Percentiles rank a stretch among this genome's conserved stretches.
These are phyloP conservation scores for Phylloscopus whistleri DNA, from an alignment of 2,113 vertebrate genomes.

Conservation along the genomic window DNA sequence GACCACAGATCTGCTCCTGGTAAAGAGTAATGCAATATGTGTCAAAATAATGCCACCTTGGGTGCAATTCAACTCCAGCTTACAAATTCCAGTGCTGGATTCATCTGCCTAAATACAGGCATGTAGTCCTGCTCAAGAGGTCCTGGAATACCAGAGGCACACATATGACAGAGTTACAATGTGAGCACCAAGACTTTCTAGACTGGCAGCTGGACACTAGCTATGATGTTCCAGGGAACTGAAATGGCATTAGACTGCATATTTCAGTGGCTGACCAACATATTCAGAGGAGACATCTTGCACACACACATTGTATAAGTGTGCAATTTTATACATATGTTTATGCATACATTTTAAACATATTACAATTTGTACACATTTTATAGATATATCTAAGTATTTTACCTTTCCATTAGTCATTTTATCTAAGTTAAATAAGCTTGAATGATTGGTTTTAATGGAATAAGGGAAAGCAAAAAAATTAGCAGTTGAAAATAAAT, in stretches of 20 bases:
- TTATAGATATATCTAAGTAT: not conserved
- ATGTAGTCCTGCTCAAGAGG: not conserved
- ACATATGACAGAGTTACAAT: rapidly evolving
- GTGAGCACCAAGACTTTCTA: not conserved
- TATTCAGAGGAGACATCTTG: not conserved
- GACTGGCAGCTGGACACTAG: not conserved
- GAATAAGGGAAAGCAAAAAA: not conserved
- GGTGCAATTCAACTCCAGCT: not conserved
- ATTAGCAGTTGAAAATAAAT: not conserved
- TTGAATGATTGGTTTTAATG: not conserved
- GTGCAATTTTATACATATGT: not conserved
- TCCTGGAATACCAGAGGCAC: not conserved
- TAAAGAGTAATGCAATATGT: not conserved
- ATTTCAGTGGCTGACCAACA: not conserved
- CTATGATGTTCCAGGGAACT: not conserved
- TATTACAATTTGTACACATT: not conserved
- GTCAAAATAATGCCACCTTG: not conserved
- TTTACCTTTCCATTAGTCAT: not conserved
- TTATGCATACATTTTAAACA: not conserved
- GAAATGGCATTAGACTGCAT: not conserved
- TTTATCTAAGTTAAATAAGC: not conserved
- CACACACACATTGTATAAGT: not conserved
- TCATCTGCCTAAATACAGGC: not conserved
- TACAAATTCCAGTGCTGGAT: not conserved
- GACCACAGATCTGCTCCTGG: not conserved